These are phyloP conservation scores for Pterostichus madidus DNA, from an alignment of 2,888 invertebrate species.

Conservation along the genomic window DNA sequence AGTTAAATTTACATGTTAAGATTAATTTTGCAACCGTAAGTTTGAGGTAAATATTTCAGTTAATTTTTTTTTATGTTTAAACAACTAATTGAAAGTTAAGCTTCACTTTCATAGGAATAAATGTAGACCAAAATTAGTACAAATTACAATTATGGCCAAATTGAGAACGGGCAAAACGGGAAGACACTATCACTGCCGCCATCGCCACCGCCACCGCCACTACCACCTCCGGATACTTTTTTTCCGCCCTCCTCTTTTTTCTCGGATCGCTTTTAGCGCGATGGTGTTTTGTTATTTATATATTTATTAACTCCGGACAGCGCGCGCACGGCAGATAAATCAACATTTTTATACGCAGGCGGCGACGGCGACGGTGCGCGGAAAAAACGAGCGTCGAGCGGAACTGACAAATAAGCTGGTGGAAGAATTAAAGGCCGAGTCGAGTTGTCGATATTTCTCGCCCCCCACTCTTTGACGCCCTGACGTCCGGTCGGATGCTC, in stretches of 20 bases:
- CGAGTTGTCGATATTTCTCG: slow-evolving; percentile 56
- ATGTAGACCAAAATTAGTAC: no score
- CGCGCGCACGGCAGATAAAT: slow-evolving; percentile 72
- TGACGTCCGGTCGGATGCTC: background rate
- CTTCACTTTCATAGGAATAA: no score
- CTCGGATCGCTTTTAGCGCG: slow-evolving; percentile 57
- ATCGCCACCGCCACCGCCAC: slow-evolving; percentile 5
- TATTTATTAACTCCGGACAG: slow-evolving; percentile 74
- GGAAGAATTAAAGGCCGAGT: slow-evolving; percentile 61
- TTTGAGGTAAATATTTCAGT: no score
- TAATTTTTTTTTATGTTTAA: no score
- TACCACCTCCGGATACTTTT: slow-evolving; percentile 45
- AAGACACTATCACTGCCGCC: background rate
- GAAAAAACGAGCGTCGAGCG: slow-evolving; percentile 54
- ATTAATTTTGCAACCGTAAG: no score
- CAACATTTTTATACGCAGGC: slow-evolving; percentile 73
- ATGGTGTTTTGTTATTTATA: slow-evolving; percentile 68
- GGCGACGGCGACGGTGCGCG: slow-evolving; percentile 11
- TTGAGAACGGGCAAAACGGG: background rate
- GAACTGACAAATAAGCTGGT: slow-evolving; percentile 66
- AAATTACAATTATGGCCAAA: background rate
- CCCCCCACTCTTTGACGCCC: background rate
- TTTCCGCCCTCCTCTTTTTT: slow-evolving; percentile 35
- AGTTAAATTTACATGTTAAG: no score
- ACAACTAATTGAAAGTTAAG: no score